These are phyloP conservation scores for Acropternis orthonyx DNA, from an alignment of 2,797 vertebrate species.

Conservation along the genomic window DNA sequence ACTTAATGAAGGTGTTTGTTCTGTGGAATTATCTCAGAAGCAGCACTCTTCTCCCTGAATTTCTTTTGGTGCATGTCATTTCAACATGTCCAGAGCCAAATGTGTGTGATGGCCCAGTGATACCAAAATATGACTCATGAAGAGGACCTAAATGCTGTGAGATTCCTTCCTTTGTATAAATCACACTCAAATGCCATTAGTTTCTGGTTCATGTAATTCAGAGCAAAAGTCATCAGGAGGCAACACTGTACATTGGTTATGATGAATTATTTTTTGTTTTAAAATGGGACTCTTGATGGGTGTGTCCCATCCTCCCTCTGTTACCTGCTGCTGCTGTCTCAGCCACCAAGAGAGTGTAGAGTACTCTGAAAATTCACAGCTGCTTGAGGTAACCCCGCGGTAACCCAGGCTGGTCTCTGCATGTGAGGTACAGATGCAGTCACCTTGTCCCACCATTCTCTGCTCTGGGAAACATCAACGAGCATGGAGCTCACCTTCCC, in stretches of 20 bases:
- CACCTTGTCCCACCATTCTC: not conserved
- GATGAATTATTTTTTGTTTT: not conserved
- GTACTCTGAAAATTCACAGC: not conserved
- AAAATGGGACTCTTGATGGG: not conserved
- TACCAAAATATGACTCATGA: not conserved
- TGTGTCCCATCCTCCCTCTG: not conserved
- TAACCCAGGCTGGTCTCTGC: not conserved
- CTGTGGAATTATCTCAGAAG: not conserved
- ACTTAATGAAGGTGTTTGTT: not conserved
- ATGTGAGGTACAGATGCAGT: not conserved
- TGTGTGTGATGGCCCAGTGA: not conserved
- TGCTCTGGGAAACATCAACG: not conserved
- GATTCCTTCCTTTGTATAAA: not conserved
- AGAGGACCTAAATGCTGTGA: not conserved
- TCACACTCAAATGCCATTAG: not conserved
- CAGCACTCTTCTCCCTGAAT: not conserved
- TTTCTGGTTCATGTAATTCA: accelerated
- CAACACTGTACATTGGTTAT: not conserved
- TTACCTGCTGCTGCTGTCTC: not conserved
- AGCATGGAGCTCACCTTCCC: accelerated
- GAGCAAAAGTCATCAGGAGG: not conserved
- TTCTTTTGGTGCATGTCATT: not conserved
- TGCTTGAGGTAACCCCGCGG: not conserved
- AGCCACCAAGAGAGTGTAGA: accelerated
- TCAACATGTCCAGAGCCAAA: not conserved